Percentiles rank a stretch among this genome's conserved stretches.
These are phyloP conservation scores for Aphidius colemani DNA, from an alignment of 2,888 invertebrate genomes.

Conservation along the genomic window DNA sequence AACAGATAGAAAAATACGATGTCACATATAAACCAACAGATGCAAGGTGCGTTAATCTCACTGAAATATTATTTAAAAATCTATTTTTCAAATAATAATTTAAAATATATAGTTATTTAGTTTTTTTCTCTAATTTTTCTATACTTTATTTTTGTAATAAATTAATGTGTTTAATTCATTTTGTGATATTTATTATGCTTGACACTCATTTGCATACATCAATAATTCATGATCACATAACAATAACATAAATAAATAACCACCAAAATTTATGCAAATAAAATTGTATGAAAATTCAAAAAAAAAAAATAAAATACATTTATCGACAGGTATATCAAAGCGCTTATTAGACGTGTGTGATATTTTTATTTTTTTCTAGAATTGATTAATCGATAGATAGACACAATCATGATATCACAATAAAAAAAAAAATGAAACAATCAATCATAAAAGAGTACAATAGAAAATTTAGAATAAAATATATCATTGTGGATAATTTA, in stretches of 20 bases:
- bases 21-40: slow-evolving; percentile 89
- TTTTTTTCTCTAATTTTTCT: not conserved
- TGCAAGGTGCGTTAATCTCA: slow-evolving; percentile 75
- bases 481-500: too few relatives aligned
- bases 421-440: too few relatives aligned
- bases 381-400: too few relatives aligned
- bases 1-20: slow-evolving; percentile 85
- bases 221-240: not conserved
- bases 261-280: not conserved
- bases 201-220: not conserved
- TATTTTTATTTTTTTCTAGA: too few relatives aligned
- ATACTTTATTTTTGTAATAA: not conserved
- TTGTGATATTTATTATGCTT: not conserved
- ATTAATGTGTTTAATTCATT: not conserved
- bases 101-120: not conserved
- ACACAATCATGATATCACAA: too few relatives aligned
- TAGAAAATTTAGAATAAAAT: too few relatives aligned
- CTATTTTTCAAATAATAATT: too few relatives aligned
- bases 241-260: not conserved
- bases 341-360: too few relatives aligned
- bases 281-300: not conserved
- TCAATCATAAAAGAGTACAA: too few relatives aligned
- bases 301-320: not conserved
- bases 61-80: slow-evolving; percentile 25
- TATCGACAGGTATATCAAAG: too few relatives aligned